Base-by-base conservation (phyloP, 2,113 vertebrate species). In the Scomber japonicus region DNA sequence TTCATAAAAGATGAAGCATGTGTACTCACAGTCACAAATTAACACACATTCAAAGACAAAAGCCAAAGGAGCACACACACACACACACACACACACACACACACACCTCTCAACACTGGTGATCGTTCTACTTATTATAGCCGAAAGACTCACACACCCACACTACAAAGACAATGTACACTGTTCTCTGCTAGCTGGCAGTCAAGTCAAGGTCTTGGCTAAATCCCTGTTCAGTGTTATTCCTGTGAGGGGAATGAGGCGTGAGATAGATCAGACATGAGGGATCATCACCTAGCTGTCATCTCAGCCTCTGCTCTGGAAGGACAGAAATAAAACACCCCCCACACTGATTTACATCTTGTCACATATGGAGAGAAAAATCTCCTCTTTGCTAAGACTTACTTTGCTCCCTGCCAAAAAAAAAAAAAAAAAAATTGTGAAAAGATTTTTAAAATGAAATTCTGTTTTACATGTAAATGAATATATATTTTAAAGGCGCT, bases 121-220 rank as follows among this genome's bases (percentile, higher is more conserved):
- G 13, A 73, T 56, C 14, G 31, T 44, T 59, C 24, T 56, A 7
- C 44, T 17, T 49, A 40, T 49, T 69, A 57, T 53, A 54, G 44
- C 6, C n/a, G 4, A 12, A 31, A 69, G 63, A 48, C 74, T 19
- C 21, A 10, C 48, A 59, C 66, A 66, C 44, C 24, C 54, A 14
- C 57, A n/a, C 56, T 12, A n/a, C 49, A 56, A 57, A 81, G 45
- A 71, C 77, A 35, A 48, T 16, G 35, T 61, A 59, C 46, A 15
- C 48, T 55, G 57, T 27, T 50, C 50, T 75, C 40, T 63, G 19
- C 65, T 49, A 61, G 64, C 75, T 53, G 71, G 27, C 75, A 72
- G 84, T 87, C 75, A 78, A 78, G 83, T 90, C 88, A 92, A 92
- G 91, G 91, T 90, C 91, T 89, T 55, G 81, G 83, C 79, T 90